A percentile compares a stretch with the other conserved stretches of the same genome.
phyloP scores from a whole-genome alignment of 1,140 invertebrate species.

The Dendroctonus ponderosae region DNA sequence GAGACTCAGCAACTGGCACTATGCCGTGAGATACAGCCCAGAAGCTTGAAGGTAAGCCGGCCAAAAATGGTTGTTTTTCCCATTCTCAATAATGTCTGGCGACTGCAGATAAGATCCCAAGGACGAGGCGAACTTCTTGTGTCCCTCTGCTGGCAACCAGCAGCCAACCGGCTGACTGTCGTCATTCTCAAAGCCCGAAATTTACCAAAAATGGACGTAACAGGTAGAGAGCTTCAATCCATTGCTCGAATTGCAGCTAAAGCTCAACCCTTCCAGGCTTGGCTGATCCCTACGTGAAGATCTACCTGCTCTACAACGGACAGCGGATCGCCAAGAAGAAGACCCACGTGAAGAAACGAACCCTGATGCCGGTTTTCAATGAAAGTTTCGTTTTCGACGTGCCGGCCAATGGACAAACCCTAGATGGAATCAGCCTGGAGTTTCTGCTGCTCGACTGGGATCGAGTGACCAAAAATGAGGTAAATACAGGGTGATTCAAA shows the following conservation, averaged over 20 bases:
- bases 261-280: slow-evolving; percentile 49
- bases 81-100: not conserved
- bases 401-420: slow-evolving; percentile 67
- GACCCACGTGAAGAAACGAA: slow-evolving; percentile 97
- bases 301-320: slow-evolving; percentile 90
- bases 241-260: not conserved
- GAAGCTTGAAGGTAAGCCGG: slow-evolving; percentile 72
- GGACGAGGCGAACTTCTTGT: slow-evolving; percentile 88
- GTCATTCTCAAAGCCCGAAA: slow-evolving; percentile 92
- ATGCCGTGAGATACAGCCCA: slow-evolving; percentile 79
- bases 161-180: slow-evolving; percentile 82
- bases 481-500: slow-evolving; percentile 50
- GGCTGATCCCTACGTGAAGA: slow-evolving; percentile 95
- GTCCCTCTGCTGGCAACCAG: slow-evolving; percentile 92
- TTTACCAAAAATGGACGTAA: slow-evolving; percentile 93
- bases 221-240: slow-evolving; percentile 56
- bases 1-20: slow-evolving; percentile 76
- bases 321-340: slow-evolving; percentile 98
- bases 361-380: slow-evolving; percentile 97
- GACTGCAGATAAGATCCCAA: slow-evolving; percentile 73
- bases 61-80: not conserved
- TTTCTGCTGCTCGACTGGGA: slow-evolving; percentile 96
- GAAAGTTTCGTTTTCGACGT: slow-evolving; percentile 92
- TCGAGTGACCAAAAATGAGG: slow-evolving; percentile 96
- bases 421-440: slow-evolving; percentile 88